Evolutionary conservation across 2,888 invertebrate species (phyloP).

Genomic region (Diloba caeruleocephala): DNA sequence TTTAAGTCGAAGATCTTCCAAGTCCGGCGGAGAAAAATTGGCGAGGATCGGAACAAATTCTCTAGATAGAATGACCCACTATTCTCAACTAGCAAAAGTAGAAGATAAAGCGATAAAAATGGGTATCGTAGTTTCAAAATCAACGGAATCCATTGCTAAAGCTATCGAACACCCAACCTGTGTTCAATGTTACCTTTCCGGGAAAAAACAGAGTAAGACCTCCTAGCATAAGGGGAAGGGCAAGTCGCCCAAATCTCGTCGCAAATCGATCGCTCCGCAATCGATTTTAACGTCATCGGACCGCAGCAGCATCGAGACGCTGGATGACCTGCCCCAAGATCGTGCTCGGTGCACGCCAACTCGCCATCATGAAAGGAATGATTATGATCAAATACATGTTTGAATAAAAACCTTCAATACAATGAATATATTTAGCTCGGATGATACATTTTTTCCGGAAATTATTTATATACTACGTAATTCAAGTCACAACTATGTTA

Average conservation of each 20-base stretch:
- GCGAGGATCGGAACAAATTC: slow-evolving; percentile 85
- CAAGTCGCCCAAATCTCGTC: slow-evolving; percentile 89
- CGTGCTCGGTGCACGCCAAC: slow-evolving; percentile 76
- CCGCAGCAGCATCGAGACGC: slow-evolving; percentile 83
- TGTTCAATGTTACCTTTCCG: slow-evolving; percentile 92
- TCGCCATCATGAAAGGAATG: slow-evolving; percentile 70
- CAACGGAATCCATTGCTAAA: slow-evolving; percentile 87
- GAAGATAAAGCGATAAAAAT: slow-evolving; percentile 87
- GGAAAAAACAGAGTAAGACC: slow-evolving; percentile 88
- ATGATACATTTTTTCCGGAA: slow-evolving; percentile 15
- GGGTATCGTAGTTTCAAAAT: slow-evolving; percentile 89
- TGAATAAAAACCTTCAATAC: slow-evolving; percentile 63
- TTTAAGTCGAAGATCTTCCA: slow-evolving; percentile 80
- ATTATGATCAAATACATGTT: slow-evolving; percentile 90
- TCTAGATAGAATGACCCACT: slow-evolving; percentile 83
- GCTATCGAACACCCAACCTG: slow-evolving; percentile 92
- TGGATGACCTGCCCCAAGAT: slow-evolving; percentile 73
- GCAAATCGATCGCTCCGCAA: slow-evolving; percentile 76
- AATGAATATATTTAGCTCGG: slow-evolving; percentile 7
- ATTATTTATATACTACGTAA: too few species aligned
- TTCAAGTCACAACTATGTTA: not conserved
- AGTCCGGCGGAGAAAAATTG: slow-evolving; percentile 80
- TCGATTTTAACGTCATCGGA: slow-evolving; percentile 80
- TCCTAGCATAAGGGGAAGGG: slow-evolving; percentile 92
- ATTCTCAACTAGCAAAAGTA: slow-evolving; percentile 84